A percentile compares a stretch with the other conserved stretches of the same genome.
phyloP scores from a whole-genome alignment of 2,113 vertebrate species.

The Xenus cinereus region DNA sequence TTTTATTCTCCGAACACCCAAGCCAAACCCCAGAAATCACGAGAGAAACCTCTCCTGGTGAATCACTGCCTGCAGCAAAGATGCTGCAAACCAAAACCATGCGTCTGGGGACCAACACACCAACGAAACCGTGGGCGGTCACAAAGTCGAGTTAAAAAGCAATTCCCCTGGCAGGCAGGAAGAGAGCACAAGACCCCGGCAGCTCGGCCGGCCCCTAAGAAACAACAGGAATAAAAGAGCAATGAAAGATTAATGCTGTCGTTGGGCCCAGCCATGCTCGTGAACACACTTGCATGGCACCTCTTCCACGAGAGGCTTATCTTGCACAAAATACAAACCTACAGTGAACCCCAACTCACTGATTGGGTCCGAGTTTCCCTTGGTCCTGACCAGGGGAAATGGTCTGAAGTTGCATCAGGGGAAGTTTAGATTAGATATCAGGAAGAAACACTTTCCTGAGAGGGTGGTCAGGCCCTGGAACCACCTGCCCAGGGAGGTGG shows the following conservation, averaged over 20 bases:
- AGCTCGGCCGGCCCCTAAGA: not conserved
- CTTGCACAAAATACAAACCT: not conserved
- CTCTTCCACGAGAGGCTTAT: not conserved
- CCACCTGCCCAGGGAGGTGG: no score
- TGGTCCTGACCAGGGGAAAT: no score
- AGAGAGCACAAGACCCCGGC: not conserved
- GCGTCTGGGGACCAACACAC: not conserved
- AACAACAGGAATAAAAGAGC: not conserved
- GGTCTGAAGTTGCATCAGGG: no score
- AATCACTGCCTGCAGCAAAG: not conserved
- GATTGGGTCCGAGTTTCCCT: not conserved
- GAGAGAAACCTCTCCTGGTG: not conserved
- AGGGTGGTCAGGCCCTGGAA: no score
- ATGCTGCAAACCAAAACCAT: not conserved
- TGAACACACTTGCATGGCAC: not conserved
- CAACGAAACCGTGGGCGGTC: not conserved
- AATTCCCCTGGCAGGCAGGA: not conserved
- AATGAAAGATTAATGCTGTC: not conserved
- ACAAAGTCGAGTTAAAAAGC: not conserved
- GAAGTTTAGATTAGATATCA: no score
- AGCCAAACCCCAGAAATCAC: not conserved
- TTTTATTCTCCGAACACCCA: not conserved
- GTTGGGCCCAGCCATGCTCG: fast-evolving
- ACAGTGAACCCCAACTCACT: not conserved
- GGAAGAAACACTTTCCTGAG: no score